Percentiles rank a stretch among this genome's conserved stretches.
These are phyloP conservation scores for Papilio polytes DNA, from an alignment of 1,140 invertebrate species.

Conservation along the genomic window DNA sequence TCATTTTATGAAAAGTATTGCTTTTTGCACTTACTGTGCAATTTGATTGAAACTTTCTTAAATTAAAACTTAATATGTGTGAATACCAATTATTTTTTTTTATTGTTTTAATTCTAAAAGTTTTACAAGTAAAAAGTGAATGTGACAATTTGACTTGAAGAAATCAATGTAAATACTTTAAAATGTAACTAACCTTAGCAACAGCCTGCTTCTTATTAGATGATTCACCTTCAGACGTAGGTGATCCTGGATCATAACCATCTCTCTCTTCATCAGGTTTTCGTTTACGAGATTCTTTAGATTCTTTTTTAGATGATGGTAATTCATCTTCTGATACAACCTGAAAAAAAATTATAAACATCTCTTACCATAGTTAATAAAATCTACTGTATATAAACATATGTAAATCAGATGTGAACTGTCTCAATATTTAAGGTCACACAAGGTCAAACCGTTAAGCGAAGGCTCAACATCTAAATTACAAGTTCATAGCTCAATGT, in stretches of 20 bases:
- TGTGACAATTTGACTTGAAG: neutral
- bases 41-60: too few relatives aligned
- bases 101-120: neutral
- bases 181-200: conserved; percentile 69
- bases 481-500: too few relatives aligned
- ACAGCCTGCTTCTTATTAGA: conserved; percentile 87
- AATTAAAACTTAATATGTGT: too few relatives aligned
- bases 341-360: conserved; percentile 45
- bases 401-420: too few relatives aligned
- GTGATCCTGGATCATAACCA: conserved; percentile 91
- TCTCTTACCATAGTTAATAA: neutral
- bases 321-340: conserved; percentile 91
- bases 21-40: too few relatives aligned
- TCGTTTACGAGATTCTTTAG: conserved; percentile 79
- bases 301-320: conserved; percentile 83
- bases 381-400: too few relatives aligned
- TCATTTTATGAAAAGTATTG: too few relatives aligned
- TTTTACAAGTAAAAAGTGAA: neutral
- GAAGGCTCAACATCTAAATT: too few relatives aligned
- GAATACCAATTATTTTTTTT: too few relatives aligned
- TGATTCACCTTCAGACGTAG: conserved; percentile 89
- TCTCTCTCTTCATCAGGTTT: conserved; percentile 78
- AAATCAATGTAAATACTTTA: neutral
- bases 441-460: too few relatives aligned
- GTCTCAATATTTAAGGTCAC: too few relatives aligned